A percentile compares a stretch with the other conserved stretches of the same genome.
Conservation (phyloP, 2,888 invertebrate genomes). For the Amblyjoppa proteus region DNA sequence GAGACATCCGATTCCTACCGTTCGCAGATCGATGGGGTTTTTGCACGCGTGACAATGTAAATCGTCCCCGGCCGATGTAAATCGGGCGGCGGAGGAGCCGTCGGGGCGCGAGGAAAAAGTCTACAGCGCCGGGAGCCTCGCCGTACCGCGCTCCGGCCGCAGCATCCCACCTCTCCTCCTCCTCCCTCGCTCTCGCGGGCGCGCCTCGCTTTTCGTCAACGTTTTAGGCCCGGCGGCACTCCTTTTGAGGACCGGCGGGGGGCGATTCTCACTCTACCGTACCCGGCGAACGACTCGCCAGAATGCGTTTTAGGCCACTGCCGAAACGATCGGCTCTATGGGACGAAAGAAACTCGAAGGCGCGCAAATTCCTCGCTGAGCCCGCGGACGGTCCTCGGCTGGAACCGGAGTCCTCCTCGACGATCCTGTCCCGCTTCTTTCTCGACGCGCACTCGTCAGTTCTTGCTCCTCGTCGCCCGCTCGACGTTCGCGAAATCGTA, state of each 20-base stretch:
- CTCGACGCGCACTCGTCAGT: not conserved
- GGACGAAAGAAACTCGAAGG: constrained; percentile 51
- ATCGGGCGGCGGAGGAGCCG: constrained; percentile 39
- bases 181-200: constrained; percentile 10
- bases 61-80: constrained; percentile 75
- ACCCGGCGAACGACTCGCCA: constrained; percentile 29
- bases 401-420: not conserved
- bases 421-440: not conserved
- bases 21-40: constrained; percentile 72
- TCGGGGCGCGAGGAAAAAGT: constrained; percentile 64
- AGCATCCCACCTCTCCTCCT: not conserved
- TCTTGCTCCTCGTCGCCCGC: not conserved
- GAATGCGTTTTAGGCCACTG: constrained; percentile 32
- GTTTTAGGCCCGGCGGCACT: constrained; percentile 67
- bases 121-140: constrained; percentile 40
- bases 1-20: constrained; percentile 22
- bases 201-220: constrained; percentile 47
- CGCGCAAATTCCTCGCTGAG: constrained; percentile 53
- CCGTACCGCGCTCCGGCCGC: constrained; percentile 22
- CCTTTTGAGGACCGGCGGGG: constrained; percentile 70
- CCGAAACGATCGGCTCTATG: not conserved
- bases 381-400: not conserved
- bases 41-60: constrained; percentile 81
- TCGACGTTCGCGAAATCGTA: not conserved
- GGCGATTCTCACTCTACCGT: not conserved